Evolutionary conservation across 2,113 vertebrate genomes (phyloP), one percentile per base, ranked within the genome.

Genomic region (Pterocles orientalis): DNA sequence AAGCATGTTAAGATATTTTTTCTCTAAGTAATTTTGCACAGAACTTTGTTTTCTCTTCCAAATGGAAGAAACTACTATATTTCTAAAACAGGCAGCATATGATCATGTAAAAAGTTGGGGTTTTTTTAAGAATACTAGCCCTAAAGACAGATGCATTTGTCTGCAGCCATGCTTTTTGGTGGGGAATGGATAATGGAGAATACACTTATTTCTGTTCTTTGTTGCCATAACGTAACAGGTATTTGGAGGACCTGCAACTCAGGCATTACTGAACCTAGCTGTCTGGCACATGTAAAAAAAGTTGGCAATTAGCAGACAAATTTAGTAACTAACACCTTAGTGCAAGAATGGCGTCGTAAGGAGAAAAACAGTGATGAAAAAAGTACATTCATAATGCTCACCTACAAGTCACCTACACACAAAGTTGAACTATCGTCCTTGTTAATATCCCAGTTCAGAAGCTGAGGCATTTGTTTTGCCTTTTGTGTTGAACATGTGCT

Each of bases 331-430:
- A 79, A 17, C 9, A 68, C 3, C 34, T 86, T 28, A 60, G 34
- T n/a, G 26, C 12, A 72, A 50, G 76, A 54, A n/a, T 12, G 9
- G 8, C 17, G 39, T 39, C 72, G 5, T 33, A 51, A 76, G 33
- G 25, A 80, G 21, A 54, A 34, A 29, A 78, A 19, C 4, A 43
- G 15, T 20, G 20, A 54, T n/a, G 3, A 53, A 4, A n/a, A 53
- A 77, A 5, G 0, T 3, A 4, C 7, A 33, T n/a, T 53, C 25
- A 11, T 77, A 54, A 39, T 3, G 9, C 31, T 72, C 17, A 62
- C 4, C 18, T 82, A 20, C 33, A 6, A 45, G n/a, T 24, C 10
- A 66, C 18, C 9, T 58, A 33, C 10, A 36, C 20, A 58, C 12
- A 43, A 86, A 66, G 12, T 15, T 80, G 41, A 90, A 9, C 31